Evolutionary conservation across 2,888 invertebrate species (phyloP).

Genomic region (Dicyrtoma fusca): DNA sequence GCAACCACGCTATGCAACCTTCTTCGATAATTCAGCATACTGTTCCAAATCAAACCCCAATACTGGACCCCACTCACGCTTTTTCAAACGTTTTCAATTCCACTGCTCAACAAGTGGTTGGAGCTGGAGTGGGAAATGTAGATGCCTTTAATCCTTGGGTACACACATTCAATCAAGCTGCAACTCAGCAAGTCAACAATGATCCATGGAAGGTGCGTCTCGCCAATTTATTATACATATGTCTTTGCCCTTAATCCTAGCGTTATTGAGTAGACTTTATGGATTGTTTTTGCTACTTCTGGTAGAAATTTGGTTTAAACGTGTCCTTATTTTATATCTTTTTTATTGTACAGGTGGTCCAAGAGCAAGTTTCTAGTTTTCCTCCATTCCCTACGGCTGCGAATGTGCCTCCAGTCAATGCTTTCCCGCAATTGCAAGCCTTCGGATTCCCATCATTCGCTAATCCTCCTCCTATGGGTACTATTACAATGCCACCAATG

Average conservation of each 20-base stretch:
- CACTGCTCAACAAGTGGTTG: background rate
- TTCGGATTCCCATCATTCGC: constrained; percentile 9
- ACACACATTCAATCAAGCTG: constrained; percentile 13
- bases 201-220: constrained; percentile 37
- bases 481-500: background rate
- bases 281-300: no score
- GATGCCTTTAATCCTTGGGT: constrained; percentile 29
- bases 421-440: background rate
- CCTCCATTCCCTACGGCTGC: background rate
- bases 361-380: background rate
- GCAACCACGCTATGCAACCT: background rate
- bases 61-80: background rate
- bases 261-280: no score
- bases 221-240: constrained; percentile 5
- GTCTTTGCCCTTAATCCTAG: no score
- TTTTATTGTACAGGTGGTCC: background rate
- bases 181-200: background rate
- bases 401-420: background rate
- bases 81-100: background rate
- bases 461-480: background rate
- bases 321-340: no score
- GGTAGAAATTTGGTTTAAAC: background rate
- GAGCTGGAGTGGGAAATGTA: background rate
- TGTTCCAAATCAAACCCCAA: constrained; percentile 10
- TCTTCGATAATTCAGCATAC: background rate